These are phyloP conservation scores for Heliconius hermathena DNA, from an alignment of 1,140 invertebrate genomes.

Conservation along the genomic window DNA sequence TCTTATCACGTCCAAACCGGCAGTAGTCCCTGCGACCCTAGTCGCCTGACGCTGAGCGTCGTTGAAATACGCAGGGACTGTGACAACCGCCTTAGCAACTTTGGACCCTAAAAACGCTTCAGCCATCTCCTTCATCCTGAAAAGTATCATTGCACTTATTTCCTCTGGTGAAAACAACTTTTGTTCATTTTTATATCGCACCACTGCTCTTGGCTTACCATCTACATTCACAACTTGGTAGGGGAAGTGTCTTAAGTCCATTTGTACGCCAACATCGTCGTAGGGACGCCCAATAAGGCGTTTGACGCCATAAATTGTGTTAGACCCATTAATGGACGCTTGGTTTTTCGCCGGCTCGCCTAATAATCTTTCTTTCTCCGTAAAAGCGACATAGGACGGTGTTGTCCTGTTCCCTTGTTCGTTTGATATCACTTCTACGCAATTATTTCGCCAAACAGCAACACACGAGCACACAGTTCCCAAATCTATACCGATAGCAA, in stretches of 20 bases:
- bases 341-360: conserved; percentile 83
- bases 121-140: conserved; percentile 84
- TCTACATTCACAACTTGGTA: conserved; percentile 84
- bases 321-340: conserved; percentile 68
- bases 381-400: conserved; percentile 84
- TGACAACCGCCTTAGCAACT: conserved; percentile 83
- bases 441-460: conserved; percentile 87
- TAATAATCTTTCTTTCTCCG: conserved; percentile 86
- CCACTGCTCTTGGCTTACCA: conserved; percentile 84
- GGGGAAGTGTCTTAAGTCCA: conserved; percentile 85
- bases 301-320: conserved; percentile 67
- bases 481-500: conserved; percentile 85
- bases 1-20: conserved; percentile 86
- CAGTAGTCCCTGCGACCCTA: conserved; percentile 85
- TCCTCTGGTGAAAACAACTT: conserved; percentile 86
- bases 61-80: conserved; percentile 88
- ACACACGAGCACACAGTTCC: conserved; percentile 89
- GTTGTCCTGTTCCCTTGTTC: conserved; percentile 92
- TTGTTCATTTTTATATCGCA: conserved; percentile 81
- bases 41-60: conserved; percentile 87
- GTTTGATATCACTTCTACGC: conserved; percentile 94
- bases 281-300: conserved; percentile 59
- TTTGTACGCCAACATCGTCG: conserved; percentile 79
- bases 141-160: conserved; percentile 84
- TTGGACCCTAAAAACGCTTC: conserved; percentile 84